These are phyloP conservation scores for Heliornis fulica DNA, from an alignment of 2,113 vertebrate species.

Conservation along the genomic window DNA sequence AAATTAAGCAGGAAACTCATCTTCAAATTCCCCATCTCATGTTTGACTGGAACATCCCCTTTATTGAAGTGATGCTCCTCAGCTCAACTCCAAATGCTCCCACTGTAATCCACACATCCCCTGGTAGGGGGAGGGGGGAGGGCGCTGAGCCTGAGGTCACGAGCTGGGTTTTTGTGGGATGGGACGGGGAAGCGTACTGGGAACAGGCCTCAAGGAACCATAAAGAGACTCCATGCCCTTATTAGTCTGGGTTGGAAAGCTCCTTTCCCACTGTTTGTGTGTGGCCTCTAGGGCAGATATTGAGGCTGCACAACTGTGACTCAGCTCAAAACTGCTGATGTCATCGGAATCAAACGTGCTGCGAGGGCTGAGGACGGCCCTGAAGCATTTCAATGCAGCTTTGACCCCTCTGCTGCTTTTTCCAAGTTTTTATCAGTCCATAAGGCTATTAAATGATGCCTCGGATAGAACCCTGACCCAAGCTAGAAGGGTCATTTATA, in stretches of 20 bases:
- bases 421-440: background rate
- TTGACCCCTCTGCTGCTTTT: background rate
- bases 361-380: background rate
- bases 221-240: background rate
- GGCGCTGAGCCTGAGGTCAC: background rate
- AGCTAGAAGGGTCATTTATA: background rate
- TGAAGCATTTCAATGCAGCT: rapidly evolving
- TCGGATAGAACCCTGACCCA: background rate
- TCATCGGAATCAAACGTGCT: background rate
- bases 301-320: background rate
- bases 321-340: background rate
- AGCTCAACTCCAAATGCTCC: background rate
- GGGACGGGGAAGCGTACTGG: rapidly evolving
- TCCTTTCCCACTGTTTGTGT: background rate
- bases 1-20: conserved; percentile 11
- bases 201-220: rapidly evolving
- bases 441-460: background rate
- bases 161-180: rapidly evolving
- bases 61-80: rapidly evolving
- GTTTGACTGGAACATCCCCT: background rate
- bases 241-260: background rate
- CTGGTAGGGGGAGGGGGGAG: background rate
- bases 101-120: rapidly evolving
- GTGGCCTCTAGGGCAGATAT: background rate
- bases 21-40: background rate